A percentile compares a stretch with the other conserved stretches of the same genome.
Evolutionary conservation across 2,888 invertebrate species (phyloP).

Genomic region (Drosophila atripex): DNA sequence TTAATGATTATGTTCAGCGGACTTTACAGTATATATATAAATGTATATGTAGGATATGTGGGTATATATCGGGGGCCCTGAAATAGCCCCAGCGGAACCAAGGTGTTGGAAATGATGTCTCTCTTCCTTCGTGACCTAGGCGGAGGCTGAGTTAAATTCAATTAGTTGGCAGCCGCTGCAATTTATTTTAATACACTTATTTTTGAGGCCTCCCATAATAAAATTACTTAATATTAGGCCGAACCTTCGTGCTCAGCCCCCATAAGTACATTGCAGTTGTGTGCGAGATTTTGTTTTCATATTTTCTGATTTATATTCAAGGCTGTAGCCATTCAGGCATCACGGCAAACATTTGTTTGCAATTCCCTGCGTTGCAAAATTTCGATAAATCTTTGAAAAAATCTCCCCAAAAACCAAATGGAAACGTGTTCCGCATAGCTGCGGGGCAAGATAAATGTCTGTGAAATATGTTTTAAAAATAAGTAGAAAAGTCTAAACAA

Average conservation of each 20-base stretch:
- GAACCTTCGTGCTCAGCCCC: constrained; percentile 36
- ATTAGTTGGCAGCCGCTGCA: constrained; percentile 67
- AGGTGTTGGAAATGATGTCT: constrained; percentile 72
- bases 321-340: constrained; percentile 66
- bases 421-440: constrained; percentile 32
- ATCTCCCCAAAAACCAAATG: constrained; percentile 23
- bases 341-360: constrained; percentile 65
- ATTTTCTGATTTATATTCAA: constrained; percentile 56
- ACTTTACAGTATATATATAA: constrained; percentile 68
- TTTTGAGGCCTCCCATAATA: constrained; percentile 47
- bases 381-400: constrained; percentile 33
- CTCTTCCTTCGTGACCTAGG: constrained; percentile 31
- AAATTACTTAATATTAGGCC: constrained; percentile 73
- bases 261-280: constrained; percentile 31
- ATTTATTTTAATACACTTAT: constrained; percentile 74
- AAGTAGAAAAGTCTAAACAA: constrained; percentile 37
- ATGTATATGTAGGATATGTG: constrained; percentile 19
- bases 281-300: constrained; percentile 28
- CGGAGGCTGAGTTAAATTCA: constrained; percentile 71
- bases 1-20: constrained; percentile 78
- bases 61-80: constrained; percentile 43
- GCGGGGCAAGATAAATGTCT: constrained; percentile 17
- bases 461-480: constrained; percentile 24
- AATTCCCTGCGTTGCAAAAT: constrained; percentile 38
- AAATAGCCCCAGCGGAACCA: constrained; percentile 51